These are phyloP conservation scores for Oscheius onirici DNA, from an alignment of 2,888 invertebrate genomes.

Conservation along the genomic window DNA sequence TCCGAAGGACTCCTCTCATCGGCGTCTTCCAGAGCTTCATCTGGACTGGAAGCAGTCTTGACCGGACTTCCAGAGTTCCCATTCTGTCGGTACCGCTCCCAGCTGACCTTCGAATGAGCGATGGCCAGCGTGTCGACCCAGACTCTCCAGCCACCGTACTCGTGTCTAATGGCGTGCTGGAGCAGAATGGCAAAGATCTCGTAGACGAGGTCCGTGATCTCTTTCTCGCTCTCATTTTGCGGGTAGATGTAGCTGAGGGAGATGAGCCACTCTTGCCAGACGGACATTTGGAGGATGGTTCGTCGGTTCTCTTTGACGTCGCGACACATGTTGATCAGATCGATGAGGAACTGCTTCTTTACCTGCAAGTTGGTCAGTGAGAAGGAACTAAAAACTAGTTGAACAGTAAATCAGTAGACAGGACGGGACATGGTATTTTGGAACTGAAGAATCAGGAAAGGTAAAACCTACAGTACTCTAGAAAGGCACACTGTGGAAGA, in stretches of 20 bases:
- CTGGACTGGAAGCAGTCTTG: background rate
- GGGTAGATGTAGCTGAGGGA: conserved; percentile 95
- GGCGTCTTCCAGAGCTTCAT: background rate
- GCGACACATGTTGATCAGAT: conserved; percentile 96
- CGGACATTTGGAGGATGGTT: conserved; percentile 98
- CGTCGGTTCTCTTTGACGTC: conserved; percentile 92
- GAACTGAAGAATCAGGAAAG: too few relatives aligned
- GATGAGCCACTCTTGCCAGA: conserved; percentile 98
- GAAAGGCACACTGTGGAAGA: too few relatives aligned
- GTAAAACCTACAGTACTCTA: too few relatives aligned
- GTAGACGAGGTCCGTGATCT: conserved; percentile 97
- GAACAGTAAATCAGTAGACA: too few relatives aligned
- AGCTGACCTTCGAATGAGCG: conserved; percentile 97
- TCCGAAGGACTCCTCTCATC: conserved; percentile 23
- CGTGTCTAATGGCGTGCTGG: conserved; percentile 98
- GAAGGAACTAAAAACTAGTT: too few relatives aligned
- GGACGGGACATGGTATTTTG: too few relatives aligned
- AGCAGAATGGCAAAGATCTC: conserved; percentile 94
- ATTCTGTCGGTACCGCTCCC: conserved; percentile 87
- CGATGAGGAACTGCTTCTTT: conserved; percentile 91
- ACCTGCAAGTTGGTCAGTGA: conserved; percentile 74
- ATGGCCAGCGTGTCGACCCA: conserved; percentile 99
- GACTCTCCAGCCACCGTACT: conserved; percentile 99
- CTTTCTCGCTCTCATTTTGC: conserved; percentile 71
- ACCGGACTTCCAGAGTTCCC: conserved; percentile 7